Base-by-base conservation (phyloP, 2,888 invertebrate species). In the Eumerus sabulonum region DNA sequence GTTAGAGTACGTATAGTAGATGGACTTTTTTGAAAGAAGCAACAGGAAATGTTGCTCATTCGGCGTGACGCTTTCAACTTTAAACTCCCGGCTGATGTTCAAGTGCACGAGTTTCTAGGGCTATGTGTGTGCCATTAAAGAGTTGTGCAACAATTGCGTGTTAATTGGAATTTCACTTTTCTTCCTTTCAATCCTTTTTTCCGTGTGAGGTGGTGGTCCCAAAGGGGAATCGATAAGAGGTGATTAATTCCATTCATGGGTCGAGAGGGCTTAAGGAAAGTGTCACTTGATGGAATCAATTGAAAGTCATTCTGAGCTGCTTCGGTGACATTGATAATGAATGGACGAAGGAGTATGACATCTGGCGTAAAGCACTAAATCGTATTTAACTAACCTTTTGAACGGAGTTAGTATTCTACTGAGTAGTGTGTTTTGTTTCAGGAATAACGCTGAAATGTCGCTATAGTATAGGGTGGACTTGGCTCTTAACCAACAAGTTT, bases 71-170 rank as follows among this genome's bases (percentile, higher is more conserved):
- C 45, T 50, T 66, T 72, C 59, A 53, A 72, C 60, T 66, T 71
- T 48, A 67, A 67, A 48, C 57, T 70, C 66, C 60, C 47, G 53
- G n/a, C 11, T 38, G 45, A 1, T 12, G 12, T 62, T 47, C 57
- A 72, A 64, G 76, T 64, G 53, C 47, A 57, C 66, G 67, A 67
- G 18, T 77, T 67, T 67, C 51, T 16, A 77, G 76, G 72, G 62
- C 40, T 72, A 66, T 77, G 42, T 40, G 72, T 77, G 42, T 40
- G 72, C 3, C 1, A 60, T 42, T 67, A 42, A 72, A 67, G 66
- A 72, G 60, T 38, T 66, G 18, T 57, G 57, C 76, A 72, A 77
- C 76, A 77, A 77, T 67, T 60, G 67, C 62, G 72, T 72, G 72
- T 77, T 77, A 77, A 77, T 77, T 77, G 72, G 51, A 77, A 56